Percentiles rank a stretch among this genome's conserved stretches.
Conservation (phyloP, 2,888 invertebrate genomes). For the Phrixothrix hirtus region DNA sequence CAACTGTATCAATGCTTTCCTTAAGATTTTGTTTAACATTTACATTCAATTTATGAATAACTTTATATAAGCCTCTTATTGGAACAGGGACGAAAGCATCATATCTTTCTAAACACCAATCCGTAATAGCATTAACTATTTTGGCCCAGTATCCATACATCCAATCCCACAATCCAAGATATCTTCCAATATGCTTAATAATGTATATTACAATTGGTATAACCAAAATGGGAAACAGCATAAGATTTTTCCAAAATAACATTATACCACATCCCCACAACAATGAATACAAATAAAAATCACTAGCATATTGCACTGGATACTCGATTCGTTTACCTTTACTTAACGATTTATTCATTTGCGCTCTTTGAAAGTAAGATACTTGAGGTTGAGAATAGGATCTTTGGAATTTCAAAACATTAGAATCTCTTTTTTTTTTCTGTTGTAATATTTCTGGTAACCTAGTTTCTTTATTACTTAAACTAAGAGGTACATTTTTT, state of each 20-base stretch:
- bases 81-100: slow-evolving; percentile 76
- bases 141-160: slow-evolving; percentile 48
- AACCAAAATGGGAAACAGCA: slow-evolving; percentile 76
- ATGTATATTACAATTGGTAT: slow-evolving; percentile 76
- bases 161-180: slow-evolving; percentile 61
- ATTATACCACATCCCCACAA: slow-evolving; percentile 83
- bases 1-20: slow-evolving; percentile 82
- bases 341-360: not conserved
- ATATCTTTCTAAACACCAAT: slow-evolving; percentile 69
- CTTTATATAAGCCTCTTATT: slow-evolving; percentile 74
- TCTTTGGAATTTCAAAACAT: slow-evolving; percentile 43
- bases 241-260: slow-evolving; percentile 83
- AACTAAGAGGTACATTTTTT: not conserved
- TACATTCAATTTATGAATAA: slow-evolving; percentile 67
- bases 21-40: slow-evolving; percentile 67
- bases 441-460: slow-evolving; percentile 29
- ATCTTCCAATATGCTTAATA: slow-evolving; percentile 60
- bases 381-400: slow-evolving; percentile 49
- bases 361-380: slow-evolving; percentile 9
- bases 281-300: slow-evolving; percentile 74
- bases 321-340: not conserved
- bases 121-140: slow-evolving; percentile 46
- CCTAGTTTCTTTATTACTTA: slow-evolving; percentile 30
- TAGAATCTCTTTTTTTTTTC: slow-evolving; percentile 17
- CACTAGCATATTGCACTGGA: slow-evolving; percentile 64